Conservation (phyloP, 1,140 invertebrate species). For the Leguminivora glycinivorella region DNA sequence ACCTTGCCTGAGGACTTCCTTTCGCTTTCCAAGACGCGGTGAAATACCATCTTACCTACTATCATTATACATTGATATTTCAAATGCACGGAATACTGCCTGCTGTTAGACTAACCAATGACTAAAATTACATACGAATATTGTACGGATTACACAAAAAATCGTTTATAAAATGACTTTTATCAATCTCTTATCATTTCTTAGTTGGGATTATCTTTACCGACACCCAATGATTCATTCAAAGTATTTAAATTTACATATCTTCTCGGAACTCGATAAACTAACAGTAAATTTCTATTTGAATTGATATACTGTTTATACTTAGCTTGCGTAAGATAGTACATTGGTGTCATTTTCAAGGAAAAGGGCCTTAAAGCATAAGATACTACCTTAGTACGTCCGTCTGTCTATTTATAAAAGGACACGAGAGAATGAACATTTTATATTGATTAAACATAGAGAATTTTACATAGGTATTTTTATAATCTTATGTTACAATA, state of each 20-base stretch:
- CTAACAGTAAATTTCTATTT: conserved; percentile 11
- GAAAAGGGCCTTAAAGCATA: neutral
- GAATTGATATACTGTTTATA: conserved; percentile 9
- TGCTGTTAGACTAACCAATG: neutral
- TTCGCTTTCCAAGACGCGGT: too few relatives aligned
- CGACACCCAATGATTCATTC: conserved; percentile 18
- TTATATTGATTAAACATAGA: too few relatives aligned
- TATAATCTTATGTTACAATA: too few relatives aligned
- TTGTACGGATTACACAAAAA: conserved; percentile 10
- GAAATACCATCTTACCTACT: too few relatives aligned
- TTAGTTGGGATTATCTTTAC: neutral
- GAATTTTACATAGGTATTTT: too few relatives aligned
- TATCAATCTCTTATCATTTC: neutral
- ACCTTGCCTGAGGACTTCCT: too few relatives aligned
- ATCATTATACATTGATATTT: neutral
- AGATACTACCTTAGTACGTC: too few relatives aligned
- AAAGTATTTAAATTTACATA: conserved; percentile 18
- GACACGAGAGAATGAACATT: too few relatives aligned
- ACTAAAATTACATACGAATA: conserved; percentile 20
- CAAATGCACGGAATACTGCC: neutral
- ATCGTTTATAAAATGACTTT: neutral
- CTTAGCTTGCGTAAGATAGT: conserved; percentile 5
- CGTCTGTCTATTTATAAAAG: neutral
- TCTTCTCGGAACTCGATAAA: conserved; percentile 5
- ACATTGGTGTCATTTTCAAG: neutral